Percentiles rank a stretch among this genome's conserved stretches.
Conservation (phyloP, 2,113 vertebrate species). For the Anhinga rufa region DNA sequence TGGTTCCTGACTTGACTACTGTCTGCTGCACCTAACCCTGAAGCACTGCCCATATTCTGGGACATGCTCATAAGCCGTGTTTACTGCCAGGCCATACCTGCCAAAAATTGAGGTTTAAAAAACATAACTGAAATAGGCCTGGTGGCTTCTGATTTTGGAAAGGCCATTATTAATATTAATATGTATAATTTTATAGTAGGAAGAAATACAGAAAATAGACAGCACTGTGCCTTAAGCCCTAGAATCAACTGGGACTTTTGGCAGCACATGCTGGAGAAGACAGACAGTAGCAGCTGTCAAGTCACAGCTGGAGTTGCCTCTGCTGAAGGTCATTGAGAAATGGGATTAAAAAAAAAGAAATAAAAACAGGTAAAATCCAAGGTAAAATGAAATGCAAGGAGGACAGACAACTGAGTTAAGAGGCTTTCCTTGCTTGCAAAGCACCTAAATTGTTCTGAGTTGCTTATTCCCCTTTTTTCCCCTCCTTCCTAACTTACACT, state of each 20-base stretch:
- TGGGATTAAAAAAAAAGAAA: not conserved
- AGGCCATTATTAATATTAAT: not conserved
- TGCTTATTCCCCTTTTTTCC: not conserved
- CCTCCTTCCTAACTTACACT: not conserved
- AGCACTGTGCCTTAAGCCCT: not conserved
- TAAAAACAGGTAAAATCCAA: not conserved
- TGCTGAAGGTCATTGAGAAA: constrained; percentile 7
- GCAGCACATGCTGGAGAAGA: constrained; percentile 14
- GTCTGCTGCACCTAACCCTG: not conserved
- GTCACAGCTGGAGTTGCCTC: constrained; percentile 9
- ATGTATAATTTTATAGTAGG: not conserved
- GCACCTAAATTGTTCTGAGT: not conserved
- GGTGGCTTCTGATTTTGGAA: not conserved
- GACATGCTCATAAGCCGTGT: fast-evolving
- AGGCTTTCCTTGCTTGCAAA: not conserved
- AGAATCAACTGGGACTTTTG: not conserved
- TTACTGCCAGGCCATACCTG: not conserved
- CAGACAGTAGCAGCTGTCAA: constrained; percentile 15
- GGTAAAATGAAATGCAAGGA: not conserved
- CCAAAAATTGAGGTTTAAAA: not conserved
- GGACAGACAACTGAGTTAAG: not conserved
- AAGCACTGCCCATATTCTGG: not conserved
- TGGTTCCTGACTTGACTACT: not conserved
- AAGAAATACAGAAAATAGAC: not conserved
- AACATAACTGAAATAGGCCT: not conserved